Evolutionary conservation across 2,113 vertebrate genomes (phyloP).

Genomic region (Pelobates fuscus): DNA sequence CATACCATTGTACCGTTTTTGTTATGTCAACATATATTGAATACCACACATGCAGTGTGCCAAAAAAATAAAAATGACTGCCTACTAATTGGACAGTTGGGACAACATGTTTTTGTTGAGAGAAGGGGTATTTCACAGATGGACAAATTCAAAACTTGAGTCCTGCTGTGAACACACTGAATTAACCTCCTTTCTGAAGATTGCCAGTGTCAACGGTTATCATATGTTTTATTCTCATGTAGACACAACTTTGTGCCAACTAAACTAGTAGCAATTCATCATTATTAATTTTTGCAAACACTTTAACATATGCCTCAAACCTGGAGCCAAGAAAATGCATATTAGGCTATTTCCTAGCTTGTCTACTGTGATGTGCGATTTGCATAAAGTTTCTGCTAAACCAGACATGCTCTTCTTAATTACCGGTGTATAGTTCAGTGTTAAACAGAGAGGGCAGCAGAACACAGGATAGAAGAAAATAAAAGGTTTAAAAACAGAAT

Average conservation of each 20-base stretch:
- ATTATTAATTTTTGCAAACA: slow-evolving; percentile 33
- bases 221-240: slow-evolving; percentile 3
- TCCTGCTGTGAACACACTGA: no score
- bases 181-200: neutral
- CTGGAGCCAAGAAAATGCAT: slow-evolving; percentile 28
- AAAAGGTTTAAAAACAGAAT: neutral
- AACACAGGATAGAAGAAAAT: neutral
- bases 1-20: no score
- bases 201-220: neutral
- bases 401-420: slow-evolving; percentile 1
- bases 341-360: slow-evolving; percentile 22
- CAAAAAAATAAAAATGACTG: no score
- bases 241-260: slow-evolving; percentile 1
- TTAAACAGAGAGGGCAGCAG: neutral
- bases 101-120: no score
- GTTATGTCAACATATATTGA: no score
- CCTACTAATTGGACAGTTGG: no score
- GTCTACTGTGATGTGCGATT: neutral
- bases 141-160: no score
- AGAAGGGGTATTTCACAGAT: no score
- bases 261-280: slow-evolving; percentile 22
- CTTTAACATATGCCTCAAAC: slow-evolving; percentile 29
- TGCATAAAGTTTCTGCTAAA: neutral
- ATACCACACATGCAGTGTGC: no score
- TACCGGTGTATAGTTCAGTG: neutral